Base-by-base conservation (phyloP, 2,113 vertebrate genomes). In the Tichodroma muraria region DNA sequence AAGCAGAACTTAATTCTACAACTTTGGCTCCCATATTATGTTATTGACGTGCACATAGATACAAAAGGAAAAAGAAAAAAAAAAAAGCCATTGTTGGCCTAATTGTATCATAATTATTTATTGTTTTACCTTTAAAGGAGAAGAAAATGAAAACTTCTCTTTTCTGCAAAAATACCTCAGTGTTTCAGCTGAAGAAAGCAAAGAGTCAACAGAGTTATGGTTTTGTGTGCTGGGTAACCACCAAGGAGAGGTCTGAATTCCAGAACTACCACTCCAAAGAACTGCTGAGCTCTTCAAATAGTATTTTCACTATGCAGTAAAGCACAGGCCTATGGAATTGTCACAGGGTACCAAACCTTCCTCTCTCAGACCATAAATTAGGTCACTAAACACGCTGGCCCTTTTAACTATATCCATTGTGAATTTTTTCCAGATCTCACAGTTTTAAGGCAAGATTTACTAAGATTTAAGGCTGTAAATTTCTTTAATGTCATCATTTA, bases 381-480 rank as follows among this genome's bases (percentile, higher is more conserved):
- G 53, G 69, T 72, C 35, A 82, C 80, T 71, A 95, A 90, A 89
- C 33, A 70, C 44, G 82, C 0, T 6, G 60, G 54, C 33, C 60
- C 37, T 83, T 90, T 83, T 53, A 93, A 76, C 61, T 22, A 47
- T 13, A 88, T 61, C 17, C 54, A 52, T 31, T 24, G 24, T 56
- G 56, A 60, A 70, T 76, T 84, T 77, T 53, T 76, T n/a, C 80
- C 68, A 76, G 53, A 91, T 90, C 61, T 91, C 60, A 28, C 45
- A 56, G 69, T 93, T 96, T 91, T 54, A 86, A 92, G 59, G 76
- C 38, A 82, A 52, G 66, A 94, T 70, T 92, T 93, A 84, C 66
- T 0, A 0, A 87, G 66, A 89, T 53, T 93, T 76, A 83, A 88
- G 49, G 33, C 57, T 75, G 65, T 57, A 89, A 63, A 92, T 91